Base-by-base conservation (phyloP, 2,113 vertebrate genomes). In the Pycnonotus jocosus region DNA sequence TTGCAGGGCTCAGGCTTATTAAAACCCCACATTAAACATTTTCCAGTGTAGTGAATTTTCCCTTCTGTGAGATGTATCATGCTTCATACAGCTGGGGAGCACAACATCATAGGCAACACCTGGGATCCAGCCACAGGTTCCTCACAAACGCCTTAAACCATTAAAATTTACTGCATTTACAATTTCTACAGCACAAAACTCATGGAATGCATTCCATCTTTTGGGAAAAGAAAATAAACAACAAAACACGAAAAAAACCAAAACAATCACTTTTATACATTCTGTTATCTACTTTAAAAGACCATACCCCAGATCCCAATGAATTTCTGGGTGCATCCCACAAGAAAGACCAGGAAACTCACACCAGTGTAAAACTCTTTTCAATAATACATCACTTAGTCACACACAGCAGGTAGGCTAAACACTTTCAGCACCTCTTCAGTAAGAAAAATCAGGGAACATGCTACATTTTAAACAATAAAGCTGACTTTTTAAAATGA, bases 191-290 rank as follows among this genome's bases (percentile, higher is more conserved):
- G 28, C 1, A 6, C 13, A 9, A 12, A 48, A 22, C 1, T 27
- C 64, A 50, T 0, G 18, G 9, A 68, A 80, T 44, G n/a, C 18
- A 64, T 9, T 35, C 12, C 28, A 88, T n/a, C 23, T 50, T 48
- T 21, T 23, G 27, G 22, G 37, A 5, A 10, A 69, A 69, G 23
- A 53, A 68, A 54, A 61, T 11, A 56, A 51, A 44, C 13, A 30
- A 50, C 16, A 14, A 56, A 33, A 23, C 2, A 28, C 2, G 1
- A 4, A 25, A 71, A 50, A 20, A 1, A 8, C 38, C 10, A n/a
- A n/a, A 65, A 7, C 15, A 50, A 64, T 44, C 31, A 10, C 45
- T 65, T 47, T 19, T 2, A n/a, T 40, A 25, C 12, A 11, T 47
- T 51, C 15, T 21, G 4, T 23, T 4, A 23, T 35, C 38, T 80